These are phyloP conservation scores for Acanthornis magna DNA, from an alignment of 2,797 vertebrate species.

Conservation along the genomic window DNA sequence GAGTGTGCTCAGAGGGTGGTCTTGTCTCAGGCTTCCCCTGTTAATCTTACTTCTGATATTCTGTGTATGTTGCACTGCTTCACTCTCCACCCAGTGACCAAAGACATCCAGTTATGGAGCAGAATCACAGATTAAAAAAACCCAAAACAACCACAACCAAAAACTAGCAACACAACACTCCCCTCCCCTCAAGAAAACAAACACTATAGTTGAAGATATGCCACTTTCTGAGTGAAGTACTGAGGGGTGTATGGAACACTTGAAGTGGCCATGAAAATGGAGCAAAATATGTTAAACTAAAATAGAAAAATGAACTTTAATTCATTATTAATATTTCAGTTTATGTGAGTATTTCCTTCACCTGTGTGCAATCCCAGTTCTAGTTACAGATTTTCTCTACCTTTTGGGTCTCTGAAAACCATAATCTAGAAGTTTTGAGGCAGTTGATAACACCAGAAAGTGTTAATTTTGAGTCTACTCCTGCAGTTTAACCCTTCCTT, in stretches of 20 bases:
- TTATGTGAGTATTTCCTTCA: neutral
- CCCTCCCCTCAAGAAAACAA: neutral
- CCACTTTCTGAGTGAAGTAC: neutral
- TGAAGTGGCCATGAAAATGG: neutral
- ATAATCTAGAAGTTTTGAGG: neutral
- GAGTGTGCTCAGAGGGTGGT: constrained; percentile 2
- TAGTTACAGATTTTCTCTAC: neutral
- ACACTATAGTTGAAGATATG: neutral
- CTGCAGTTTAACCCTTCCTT: neutral
- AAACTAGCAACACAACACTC: neutral
- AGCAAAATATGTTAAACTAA: neutral
- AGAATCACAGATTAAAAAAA: neutral
- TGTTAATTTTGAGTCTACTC: neutral
- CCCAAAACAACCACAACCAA: neutral
- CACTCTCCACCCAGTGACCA: neutral
- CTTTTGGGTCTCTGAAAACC: neutral
- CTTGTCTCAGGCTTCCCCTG: neutral
- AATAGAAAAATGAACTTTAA: neutral
- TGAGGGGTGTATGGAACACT: neutral
- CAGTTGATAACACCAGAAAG: neutral
- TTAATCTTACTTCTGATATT: neutral
- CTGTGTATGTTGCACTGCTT: neutral
- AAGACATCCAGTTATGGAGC: constrained; percentile 16
- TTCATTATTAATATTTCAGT: neutral
- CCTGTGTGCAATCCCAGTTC: neutral